These are phyloP conservation scores for Paguma larvata DNA, from an alignment of 2,797 vertebrate species.

Conservation along the genomic window DNA sequence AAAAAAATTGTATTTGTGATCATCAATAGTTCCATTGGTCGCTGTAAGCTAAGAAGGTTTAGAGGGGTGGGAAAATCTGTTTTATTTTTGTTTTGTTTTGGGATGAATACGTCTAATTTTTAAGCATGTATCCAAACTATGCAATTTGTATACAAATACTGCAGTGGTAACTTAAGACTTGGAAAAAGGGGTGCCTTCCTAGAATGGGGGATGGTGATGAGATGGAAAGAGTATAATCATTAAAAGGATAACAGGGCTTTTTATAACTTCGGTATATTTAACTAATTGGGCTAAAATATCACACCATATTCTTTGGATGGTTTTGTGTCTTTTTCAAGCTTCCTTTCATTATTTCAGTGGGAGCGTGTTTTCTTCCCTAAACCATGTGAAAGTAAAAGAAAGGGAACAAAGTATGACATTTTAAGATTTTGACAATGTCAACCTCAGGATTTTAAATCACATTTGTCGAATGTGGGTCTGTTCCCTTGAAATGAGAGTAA, in stretches of 20 bases:
- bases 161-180: background rate
- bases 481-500: background rate
- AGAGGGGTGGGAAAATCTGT: background rate
- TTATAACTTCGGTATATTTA: background rate
- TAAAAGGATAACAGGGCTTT: background rate
- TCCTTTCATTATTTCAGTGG: slow-evolving; percentile 29
- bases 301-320: background rate
- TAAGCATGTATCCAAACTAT: background rate
- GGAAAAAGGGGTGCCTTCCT: background rate
- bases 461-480: background rate
- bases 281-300: background rate
- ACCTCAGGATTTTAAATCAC: background rate
- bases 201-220: background rate
- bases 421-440: background rate
- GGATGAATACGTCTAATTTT: slow-evolving; percentile 3
- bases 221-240: background rate
- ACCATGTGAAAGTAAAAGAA: slow-evolving; percentile 17
- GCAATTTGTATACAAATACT: slow-evolving; percentile 13
- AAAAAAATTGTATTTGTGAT: slow-evolving; percentile 25
- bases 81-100: background rate
- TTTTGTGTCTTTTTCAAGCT: slow-evolving; percentile 59
- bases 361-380: slow-evolving; percentile 42
- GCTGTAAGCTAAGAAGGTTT: background rate
- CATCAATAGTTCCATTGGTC: slow-evolving; percentile 22
- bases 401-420: background rate